Evolutionary conservation across 2,797 vertebrate species (phyloP), one percentile per base, ranked within the genome.

Genomic region (Etheostoma perlongum): DNA sequence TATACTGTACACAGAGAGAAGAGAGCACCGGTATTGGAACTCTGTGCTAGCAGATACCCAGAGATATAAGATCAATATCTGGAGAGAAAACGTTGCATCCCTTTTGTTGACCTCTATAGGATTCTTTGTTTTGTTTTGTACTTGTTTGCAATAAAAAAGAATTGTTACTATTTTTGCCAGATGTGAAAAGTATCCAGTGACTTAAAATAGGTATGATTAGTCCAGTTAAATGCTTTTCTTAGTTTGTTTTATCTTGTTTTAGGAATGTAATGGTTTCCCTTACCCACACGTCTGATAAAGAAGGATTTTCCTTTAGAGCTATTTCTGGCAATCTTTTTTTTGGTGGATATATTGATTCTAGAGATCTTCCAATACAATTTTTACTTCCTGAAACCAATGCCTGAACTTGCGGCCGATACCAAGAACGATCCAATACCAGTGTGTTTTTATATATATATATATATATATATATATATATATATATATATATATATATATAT

Each of bases 231-330:
- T 49, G 25, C 46, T 54, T 60, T 44, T 49, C 2, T 7, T 19
- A 5, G 19, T 30, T 63, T 53, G n/a, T 66, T 78, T 65, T 9
- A 52, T 82, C 42, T 59, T 63, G 47, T 52, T 65, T 55, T 36
- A 6, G 2, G 16, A 18, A 21, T 13, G 2, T 46, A 40, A 69
- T 57, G 51, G 36, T 23, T n/a, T 61, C 33, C 60, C 42, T 33
- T 44, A 25, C 7, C 21, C 55, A 55, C 13, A 58, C 19, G 23
- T 62, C 36, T 62, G 14, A 61, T 53, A 6, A 47, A 49, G 14
- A 82, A 66, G 44, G 36, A 40, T 42, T 68, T 48, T 33, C 13
- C 44, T 58, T 72, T 49, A 44, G 6, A 71, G 15, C 42, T 47
- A 44, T 70, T 42, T 44, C 19, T 23, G 16, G 10, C 2, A 60